Conservation (phyloP, 2,888 invertebrate genomes). For the Hirtodrosophila cameraria region DNA sequence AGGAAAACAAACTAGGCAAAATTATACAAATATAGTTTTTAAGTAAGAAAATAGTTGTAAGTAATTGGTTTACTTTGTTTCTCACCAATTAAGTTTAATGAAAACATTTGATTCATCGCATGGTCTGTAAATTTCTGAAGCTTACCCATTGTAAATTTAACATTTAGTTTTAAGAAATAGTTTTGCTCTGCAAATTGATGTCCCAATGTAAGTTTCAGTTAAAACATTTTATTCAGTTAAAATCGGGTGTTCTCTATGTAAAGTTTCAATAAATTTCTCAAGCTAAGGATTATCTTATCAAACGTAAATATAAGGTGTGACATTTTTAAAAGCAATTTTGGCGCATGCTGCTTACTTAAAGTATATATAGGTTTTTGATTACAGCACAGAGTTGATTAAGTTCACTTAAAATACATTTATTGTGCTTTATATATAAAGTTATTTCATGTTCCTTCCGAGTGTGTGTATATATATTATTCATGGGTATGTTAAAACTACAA, state of each 20-base stretch:
- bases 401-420: slow-evolving; percentile 6
- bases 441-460: slow-evolving; percentile 1
- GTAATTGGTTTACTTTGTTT: no score
- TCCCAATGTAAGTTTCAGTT: no score
- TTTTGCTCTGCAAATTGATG: no score
- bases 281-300: slow-evolving; percentile 14
- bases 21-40: neutral
- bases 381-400: slow-evolving; percentile 7
- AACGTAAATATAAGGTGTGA: slow-evolving; percentile 12
- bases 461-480: slow-evolving; percentile 7
- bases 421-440: slow-evolving; percentile 17
- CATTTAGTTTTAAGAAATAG: no score
- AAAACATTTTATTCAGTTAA: slow-evolving; percentile 62
- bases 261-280: slow-evolving; percentile 39
- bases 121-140: no score
- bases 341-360: slow-evolving; percentile 18
- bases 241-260: slow-evolving; percentile 43
- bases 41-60: neutral
- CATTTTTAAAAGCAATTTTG: slow-evolving; percentile 43
- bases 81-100: neutral
- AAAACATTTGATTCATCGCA: slow-evolving; percentile 55
- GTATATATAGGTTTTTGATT: slow-evolving; percentile 16
- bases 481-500: slow-evolving; percentile 18
- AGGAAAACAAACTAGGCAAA: neutral
- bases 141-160: no score